These are phyloP conservation scores for Agonopterix heracliana DNA, from an alignment of 2,888 invertebrate species.

Conservation along the genomic window DNA sequence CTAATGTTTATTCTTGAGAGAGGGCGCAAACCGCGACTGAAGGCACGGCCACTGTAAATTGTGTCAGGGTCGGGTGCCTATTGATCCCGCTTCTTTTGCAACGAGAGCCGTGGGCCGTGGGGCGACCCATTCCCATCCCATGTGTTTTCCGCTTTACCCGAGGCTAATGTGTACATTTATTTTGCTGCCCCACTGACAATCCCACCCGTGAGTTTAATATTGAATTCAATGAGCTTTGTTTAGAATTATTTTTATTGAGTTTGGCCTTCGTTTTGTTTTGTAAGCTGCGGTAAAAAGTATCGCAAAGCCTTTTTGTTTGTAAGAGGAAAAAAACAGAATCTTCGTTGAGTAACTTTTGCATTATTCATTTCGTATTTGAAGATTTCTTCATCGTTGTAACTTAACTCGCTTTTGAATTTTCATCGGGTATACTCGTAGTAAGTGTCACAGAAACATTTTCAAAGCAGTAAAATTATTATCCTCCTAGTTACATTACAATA, in stretches of 20 bases:
- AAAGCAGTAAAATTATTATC: too few relatives aligned
- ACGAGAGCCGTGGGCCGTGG: slow-evolving; percentile 26
- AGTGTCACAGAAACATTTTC: too few relatives aligned
- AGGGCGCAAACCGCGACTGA: slow-evolving; percentile 42
- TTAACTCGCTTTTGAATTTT: too few relatives aligned
- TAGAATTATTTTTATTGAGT: slow-evolving; percentile 6
- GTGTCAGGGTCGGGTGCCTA: slow-evolving; percentile 69
- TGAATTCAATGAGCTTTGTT: slow-evolving; percentile 6
- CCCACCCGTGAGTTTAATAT: slow-evolving; percentile 1
- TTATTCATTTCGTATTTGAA: slow-evolving; percentile 8
- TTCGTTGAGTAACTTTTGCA: slow-evolving; percentile 7
- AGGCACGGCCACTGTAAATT: slow-evolving; percentile 60
- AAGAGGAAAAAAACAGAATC: slow-evolving; percentile 1
- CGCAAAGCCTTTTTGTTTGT: background rate
- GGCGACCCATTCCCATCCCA: slow-evolving; percentile 30
- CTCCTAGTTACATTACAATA: too few relatives aligned
- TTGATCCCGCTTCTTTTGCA: slow-evolving; percentile 66
- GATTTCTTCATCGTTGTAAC: background rate
- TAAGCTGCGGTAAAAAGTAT: background rate
- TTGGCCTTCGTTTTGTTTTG: background rate
- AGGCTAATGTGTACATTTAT: slow-evolving; percentile 42
- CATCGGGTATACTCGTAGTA: too few relatives aligned
- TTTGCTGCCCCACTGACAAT: slow-evolving; percentile 19
- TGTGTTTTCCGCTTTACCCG: slow-evolving; percentile 46
- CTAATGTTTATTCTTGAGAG: slow-evolving; percentile 60